Conservation (phyloP, 2,113 vertebrate genomes). For the Urocolius indicus region DNA sequence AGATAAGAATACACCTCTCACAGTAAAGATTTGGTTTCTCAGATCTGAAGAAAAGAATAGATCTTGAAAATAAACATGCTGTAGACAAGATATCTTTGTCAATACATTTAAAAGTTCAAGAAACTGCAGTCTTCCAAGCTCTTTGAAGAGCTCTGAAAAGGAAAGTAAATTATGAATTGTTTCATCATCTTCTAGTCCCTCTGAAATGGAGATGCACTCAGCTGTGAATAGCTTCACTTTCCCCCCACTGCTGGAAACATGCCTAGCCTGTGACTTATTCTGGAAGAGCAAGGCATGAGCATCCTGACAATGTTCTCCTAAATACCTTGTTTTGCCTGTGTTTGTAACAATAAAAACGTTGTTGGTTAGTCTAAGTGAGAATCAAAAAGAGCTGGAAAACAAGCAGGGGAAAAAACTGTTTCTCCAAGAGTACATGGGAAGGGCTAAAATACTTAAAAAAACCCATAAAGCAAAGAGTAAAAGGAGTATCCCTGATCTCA, state of each 20-base stretch:
- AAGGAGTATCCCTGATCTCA: background rate
- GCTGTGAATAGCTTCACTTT: slow-evolving; percentile 18
- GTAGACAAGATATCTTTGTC: background rate
- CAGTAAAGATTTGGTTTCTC: background rate
- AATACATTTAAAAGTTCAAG: background rate
- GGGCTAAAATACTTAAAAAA: background rate
- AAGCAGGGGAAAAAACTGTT: background rate
- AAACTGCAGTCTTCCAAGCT: background rate
- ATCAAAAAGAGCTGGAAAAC: background rate
- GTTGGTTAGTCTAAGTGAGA: background rate
- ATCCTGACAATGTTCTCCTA: background rate
- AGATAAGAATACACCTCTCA: background rate
- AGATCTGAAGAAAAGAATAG: background rate
- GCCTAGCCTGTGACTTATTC: background rate
- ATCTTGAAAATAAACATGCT: background rate
- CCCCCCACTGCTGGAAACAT: background rate
- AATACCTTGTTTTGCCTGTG: background rate
- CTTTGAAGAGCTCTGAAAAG: slow-evolving; percentile 34
- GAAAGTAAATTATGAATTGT: slow-evolving; percentile 9
- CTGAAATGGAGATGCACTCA: slow-evolving; percentile 37
- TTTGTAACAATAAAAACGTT: background rate
- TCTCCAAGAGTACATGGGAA: background rate
- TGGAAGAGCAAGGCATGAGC: background rate
- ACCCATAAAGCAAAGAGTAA: background rate
- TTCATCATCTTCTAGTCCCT: slow-evolving; percentile 43